Percentiles rank a stretch among this genome's conserved stretches.
phyloP scores from a whole-genome alignment of 2,797 vertebrate species.

The Dromococcyx pavoninus region DNA sequence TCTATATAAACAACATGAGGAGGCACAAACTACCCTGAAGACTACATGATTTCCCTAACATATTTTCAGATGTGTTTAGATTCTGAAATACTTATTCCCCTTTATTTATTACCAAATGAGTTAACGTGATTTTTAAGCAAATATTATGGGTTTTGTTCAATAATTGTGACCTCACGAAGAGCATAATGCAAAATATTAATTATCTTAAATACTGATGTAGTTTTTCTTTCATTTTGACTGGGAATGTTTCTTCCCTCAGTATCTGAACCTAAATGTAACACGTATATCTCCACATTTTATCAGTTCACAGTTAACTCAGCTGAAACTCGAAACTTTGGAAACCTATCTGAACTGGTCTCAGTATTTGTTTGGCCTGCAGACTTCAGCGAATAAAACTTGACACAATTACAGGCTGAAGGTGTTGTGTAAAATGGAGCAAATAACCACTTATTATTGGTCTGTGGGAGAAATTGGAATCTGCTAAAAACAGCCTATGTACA shows the following conservation, averaged over 20 bases:
- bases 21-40: not conserved
- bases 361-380: not conserved
- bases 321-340: not conserved
- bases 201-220: not conserved
- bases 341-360: not conserved
- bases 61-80: not conserved
- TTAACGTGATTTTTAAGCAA: not conserved
- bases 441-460: not conserved
- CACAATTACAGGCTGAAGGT: not conserved
- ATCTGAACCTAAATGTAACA: not conserved
- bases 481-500: not conserved
- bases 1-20: not conserved
- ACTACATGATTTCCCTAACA: not conserved
- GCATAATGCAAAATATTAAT: not conserved
- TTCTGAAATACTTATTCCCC: not conserved
- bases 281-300: not conserved
- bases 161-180: not conserved
- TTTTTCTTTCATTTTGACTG: not conserved
- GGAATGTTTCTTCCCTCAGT: not conserved
- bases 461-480: not conserved
- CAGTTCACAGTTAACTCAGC: not conserved
- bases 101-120: slow-evolving; percentile 4
- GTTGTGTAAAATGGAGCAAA: not conserved
- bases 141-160: not conserved
- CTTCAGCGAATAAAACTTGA: not conserved